Evolutionary conservation across 2,113 vertebrate genomes (phyloP), one percentile per base, ranked within the genome.

Genomic region (Sporophila hypoxantha): DNA sequence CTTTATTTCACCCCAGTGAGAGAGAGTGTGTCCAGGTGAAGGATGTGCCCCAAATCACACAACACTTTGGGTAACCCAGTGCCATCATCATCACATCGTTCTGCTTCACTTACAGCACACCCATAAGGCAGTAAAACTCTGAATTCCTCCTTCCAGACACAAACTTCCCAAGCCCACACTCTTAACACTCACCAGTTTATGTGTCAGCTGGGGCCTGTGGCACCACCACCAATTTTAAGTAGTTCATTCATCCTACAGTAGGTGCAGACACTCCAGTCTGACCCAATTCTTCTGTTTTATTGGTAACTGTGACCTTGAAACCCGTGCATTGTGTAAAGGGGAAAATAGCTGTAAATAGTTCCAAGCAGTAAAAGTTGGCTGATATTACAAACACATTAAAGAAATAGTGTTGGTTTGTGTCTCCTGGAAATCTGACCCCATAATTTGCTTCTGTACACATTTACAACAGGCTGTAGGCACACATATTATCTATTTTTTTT

Each of bases 41-140:
- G 27, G 29, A 71, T 56, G 9, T 18, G n/a, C 6, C 56, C 46
- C 7, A 2, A 71, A 68, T 19, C 17, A 2, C 59, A 76, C 19
- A 42, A 6, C 6, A 41, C 14, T 47, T 36, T 70, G 52, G 18
- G 36, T 55, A 50, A 76, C n/a, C 17, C n/a, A 2, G 7, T 13
- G 29, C 29, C 5, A 2, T 42, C 2, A 0, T 32, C 53, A 41
- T 8, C 27, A 36, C n/a, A 34, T 47, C 7, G 0, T 47, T 59
- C 67, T 80, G 30, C 36, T 47, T 67, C 37, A 15, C 44, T n/a
- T 32, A 34, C n/a, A 82, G 50, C 37, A 60, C 3, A 1, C 6
- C 27, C 17, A 7, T 3, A n/a, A 49, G 30, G 23, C 67, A 88
- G 26, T 5, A 88, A 84, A 91, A 52, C 29, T 49, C 56, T 2